Evolutionary conservation across 2,888 invertebrate genomes (phyloP).

Genomic region (Drosophila nr. perissopoda): DNA sequence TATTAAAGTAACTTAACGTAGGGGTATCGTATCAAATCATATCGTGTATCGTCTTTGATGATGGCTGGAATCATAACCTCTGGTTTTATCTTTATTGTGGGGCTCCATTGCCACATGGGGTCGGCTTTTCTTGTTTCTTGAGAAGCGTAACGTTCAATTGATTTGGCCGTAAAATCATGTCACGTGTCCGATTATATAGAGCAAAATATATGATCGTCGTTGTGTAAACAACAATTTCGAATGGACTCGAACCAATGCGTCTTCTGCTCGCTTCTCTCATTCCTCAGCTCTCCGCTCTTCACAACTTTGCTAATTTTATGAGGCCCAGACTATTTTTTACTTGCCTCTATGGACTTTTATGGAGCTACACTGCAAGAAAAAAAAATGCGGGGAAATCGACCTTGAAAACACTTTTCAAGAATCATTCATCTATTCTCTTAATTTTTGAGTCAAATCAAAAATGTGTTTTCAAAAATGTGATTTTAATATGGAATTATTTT

Average conservation of each 20-base stretch:
- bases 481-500: neutral
- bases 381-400: neutral
- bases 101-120: slow-evolving; percentile 32
- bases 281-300: neutral
- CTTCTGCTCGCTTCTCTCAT: slow-evolving; percentile 12
- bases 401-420: neutral
- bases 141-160: slow-evolving; percentile 41
- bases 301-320: slow-evolving; percentile 36
- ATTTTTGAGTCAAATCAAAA: neutral
- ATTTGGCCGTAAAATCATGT: slow-evolving; percentile 51
- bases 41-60: slow-evolving; percentile 1
- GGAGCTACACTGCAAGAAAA: slow-evolving; percentile 32
- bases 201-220: slow-evolving; percentile 47
- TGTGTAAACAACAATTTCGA: slow-evolving; percentile 40
- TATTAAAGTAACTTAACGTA: neutral
- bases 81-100: slow-evolving; percentile 65
- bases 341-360: slow-evolving; percentile 25
- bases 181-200: slow-evolving; percentile 62
- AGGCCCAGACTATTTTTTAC: slow-evolving; percentile 14
- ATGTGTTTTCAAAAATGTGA: neutral
- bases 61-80: slow-evolving; percentile 10
- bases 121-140: slow-evolving; percentile 1
- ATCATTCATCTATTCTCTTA: neutral
- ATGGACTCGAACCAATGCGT: slow-evolving; percentile 47
- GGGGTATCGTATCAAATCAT: slow-evolving; percentile 4